Evolutionary conservation across 2,888 invertebrate species (phyloP).

Genomic region (Myathropa florea): DNA sequence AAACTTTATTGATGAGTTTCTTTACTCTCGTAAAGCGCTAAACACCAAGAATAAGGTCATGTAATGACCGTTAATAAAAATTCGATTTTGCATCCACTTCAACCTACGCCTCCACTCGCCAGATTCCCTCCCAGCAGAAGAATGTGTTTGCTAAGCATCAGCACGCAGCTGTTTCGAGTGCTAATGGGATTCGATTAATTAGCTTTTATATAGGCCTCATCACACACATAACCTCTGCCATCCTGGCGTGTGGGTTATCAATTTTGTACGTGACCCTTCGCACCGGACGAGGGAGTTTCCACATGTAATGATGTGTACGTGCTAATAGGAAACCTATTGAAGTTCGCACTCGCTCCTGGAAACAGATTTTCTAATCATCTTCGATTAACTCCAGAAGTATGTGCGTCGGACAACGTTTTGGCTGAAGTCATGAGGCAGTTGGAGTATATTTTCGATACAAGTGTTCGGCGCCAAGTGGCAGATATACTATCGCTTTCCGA

Average conservation of each 20-base stretch:
- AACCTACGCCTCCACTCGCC: conserved; percentile 7
- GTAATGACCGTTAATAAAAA: conserved; percentile 61
- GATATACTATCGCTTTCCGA: background rate
- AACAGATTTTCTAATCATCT: conserved; percentile 3
- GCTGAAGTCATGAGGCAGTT: background rate
- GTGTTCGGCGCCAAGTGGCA: background rate
- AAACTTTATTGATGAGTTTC: conserved; percentile 46
- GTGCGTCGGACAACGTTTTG: background rate
- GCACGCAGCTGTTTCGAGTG: conserved; percentile 61
- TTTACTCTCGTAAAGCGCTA: background rate
- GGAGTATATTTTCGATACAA: background rate
- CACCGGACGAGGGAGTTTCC: conserved; percentile 13
- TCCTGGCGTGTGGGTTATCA: conserved; percentile 52
- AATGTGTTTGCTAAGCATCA: conserved; percentile 12
- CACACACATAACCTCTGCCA: background rate
- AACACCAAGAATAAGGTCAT: conserved; percentile 55
- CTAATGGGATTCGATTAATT: conserved; percentile 70
- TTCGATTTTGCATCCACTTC: conserved; percentile 57
- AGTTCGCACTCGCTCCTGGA: background rate
- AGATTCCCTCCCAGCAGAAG: background rate
- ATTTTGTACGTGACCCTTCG: conserved; percentile 62
- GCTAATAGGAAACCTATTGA: conserved; percentile 10
- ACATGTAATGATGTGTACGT: conserved; percentile 36
- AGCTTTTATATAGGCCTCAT: conserved; percentile 53
- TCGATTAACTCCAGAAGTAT: background rate